These are phyloP conservation scores for Laticauda laticaudata DNA, from an alignment of 2,113 vertebrate genomes.

Conservation along the genomic window DNA sequence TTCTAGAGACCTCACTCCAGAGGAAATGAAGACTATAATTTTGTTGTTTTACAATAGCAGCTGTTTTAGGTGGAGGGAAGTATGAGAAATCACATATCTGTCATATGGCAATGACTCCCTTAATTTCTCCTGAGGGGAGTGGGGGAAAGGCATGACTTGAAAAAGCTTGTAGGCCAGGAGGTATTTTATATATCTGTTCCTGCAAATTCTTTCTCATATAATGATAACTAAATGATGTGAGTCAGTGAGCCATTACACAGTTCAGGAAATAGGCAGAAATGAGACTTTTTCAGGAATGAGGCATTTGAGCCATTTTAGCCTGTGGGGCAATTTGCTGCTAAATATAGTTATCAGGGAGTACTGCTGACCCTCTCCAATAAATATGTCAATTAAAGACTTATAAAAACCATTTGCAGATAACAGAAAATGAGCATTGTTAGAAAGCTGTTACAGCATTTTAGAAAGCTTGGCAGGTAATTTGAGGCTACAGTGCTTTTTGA, in stretches of 20 bases:
- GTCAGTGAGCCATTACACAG: conserved; percentile 22
- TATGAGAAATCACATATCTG: conserved; percentile 45
- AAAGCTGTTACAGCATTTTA: conserved; percentile 13
- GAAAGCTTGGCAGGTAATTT: conserved; percentile 38
- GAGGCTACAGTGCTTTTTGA: conserved; percentile 23
- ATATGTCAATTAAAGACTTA: conserved; percentile 36
- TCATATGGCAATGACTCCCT: conserved; percentile 46
- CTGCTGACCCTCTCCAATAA: conserved; percentile 28
- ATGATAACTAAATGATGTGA: conserved; percentile 40
- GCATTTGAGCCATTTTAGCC: conserved; percentile 22
- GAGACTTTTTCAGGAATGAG: conserved; percentile 23
- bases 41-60: conserved; percentile 39
- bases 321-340: conserved; percentile 44
- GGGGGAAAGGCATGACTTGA: conserved; percentile 36
- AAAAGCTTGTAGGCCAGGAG: conserved; percentile 37
- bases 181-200: conserved; percentile 38
- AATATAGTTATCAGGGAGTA: conserved; percentile 35
- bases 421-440: conserved; percentile 24
- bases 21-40: conserved; percentile 48
- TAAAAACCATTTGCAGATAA: conserved; percentile 26
- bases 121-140: conserved; percentile 39
- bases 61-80: not conserved
- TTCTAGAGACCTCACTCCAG: conserved; percentile 35
- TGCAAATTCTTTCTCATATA: conserved; percentile 44
- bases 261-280: conserved; percentile 39